Base-by-base conservation (phyloP, 2,797 vertebrate species). In the Esox masquinongy region DNA sequence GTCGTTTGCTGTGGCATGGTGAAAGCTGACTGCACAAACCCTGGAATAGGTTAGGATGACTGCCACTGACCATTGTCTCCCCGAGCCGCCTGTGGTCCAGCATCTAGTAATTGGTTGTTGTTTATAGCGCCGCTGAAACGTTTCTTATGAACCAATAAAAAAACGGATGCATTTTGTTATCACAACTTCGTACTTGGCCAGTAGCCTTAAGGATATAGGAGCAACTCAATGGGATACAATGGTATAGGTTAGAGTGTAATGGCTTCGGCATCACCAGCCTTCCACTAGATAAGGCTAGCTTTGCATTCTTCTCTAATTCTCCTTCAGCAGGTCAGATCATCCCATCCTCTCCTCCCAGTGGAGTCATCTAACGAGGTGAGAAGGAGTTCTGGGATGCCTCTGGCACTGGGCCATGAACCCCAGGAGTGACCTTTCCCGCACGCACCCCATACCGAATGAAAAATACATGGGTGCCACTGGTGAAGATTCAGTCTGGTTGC, bases 391-490 rank as follows among this genome's bases (percentile, higher is more conserved):
- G 53, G 19, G n/a, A 56, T 0, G 19, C 53, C 53, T 56, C 7
- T 59, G 53, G 53, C n/a, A 22, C 19, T 59, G 53, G 6, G 53
- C n/a, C n/a, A 59, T 8, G 53, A 3, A 59, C n/a, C 53, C n/a
- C 6, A 9, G n/a, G 53, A 22, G 53, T 59, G 53, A 59, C 6
- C 53, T 59, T n/a, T 59, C n/a, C 19, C 19, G 19, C 49, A 31
- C 49, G 17, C 22, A 71, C 29, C 75, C 3, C 49, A 22, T 77
- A 82, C 70, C 74, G 64, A 70, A 89, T 90, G 78, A 89, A 91
- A 90, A 89, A 92, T 89, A 82, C 89, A 90, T 90, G 86, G 17
- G 24, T 43, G 66, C n/a, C 53, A 59, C 53, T 59, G 76, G 82
- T 74, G 86, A 91, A 92, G 86, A 89, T 89, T 85, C 76, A 82